Base-by-base conservation (phyloP, 30 jellyfish, hydroid and myxozoan species). In the Pseudorhiza aurosa region DNA sequence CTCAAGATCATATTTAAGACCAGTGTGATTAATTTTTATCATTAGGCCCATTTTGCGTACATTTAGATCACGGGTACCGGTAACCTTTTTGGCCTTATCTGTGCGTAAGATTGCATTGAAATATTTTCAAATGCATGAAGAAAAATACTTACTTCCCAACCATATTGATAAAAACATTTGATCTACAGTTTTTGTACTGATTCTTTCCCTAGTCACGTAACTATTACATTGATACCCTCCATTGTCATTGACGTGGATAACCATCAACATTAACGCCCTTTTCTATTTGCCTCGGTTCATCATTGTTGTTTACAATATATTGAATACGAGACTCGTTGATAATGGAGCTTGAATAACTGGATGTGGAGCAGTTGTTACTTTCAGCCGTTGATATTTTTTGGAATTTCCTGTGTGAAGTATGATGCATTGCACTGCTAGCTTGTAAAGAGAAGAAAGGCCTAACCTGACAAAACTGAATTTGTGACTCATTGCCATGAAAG, bases 71-170 rank as follows among this genome's bases (percentile, higher is more conserved):
- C 67, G 24, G 67, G 67, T 53, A 53, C 67, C 67, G 22, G 36
- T 22, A 53, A 53, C 25, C 25, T 6, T 15, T 47, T 53, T 4
- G 31, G 67, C 33, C 36, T 53, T 14, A 33, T 7, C 35, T 19
- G 12, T 6, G 35, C 35, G 24, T 22, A 14, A 64, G 33, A 49
- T 42, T 8, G 55, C 55, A 42, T 42, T 42, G 55, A 42, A 42
- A 42, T 8, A 8, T 15, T 42, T 50, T 50, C n/a, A 50, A 4
- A 8, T 50, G 5, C 2, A 15, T 57, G 8, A 57, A 24, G 24
- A 31, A 25, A 19, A 15, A 68, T 43, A 68, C 82, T 1, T 27
- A 68, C 82, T 45, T 68, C 28, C 82, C 82, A 15, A 68, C 82
- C 82, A 68, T 68, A 11, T 45, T 68, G 9, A 1, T 4, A 2